Evolutionary conservation across 1,140 invertebrate genomes (phyloP).

Genomic region (Daktulosphaira vitifoliae): DNA sequence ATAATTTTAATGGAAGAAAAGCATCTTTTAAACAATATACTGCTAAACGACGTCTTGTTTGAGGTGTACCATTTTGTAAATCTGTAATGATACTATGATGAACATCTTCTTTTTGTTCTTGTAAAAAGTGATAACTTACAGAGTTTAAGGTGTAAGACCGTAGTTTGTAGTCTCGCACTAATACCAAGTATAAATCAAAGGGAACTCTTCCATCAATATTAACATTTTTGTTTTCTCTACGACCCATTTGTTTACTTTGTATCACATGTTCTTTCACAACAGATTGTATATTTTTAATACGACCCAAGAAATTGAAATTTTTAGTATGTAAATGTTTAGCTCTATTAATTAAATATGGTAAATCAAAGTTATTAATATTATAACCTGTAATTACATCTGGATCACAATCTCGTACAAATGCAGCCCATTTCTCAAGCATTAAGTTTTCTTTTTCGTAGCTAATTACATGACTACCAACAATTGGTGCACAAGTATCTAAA

Average conservation of each 20-base stretch:
- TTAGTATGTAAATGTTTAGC: slow-evolving; percentile 68
- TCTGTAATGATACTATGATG: slow-evolving; percentile 98
- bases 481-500: slow-evolving; percentile 86
- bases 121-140: slow-evolving; percentile 95
- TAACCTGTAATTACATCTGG: slow-evolving; percentile 94
- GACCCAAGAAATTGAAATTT: slow-evolving; percentile 69
- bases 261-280: slow-evolving; percentile 78
- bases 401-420: slow-evolving; percentile 91
- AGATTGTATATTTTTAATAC: slow-evolving; percentile 74
- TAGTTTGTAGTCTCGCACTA: slow-evolving; percentile 94
- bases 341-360: slow-evolving; percentile 90
- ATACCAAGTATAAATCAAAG: slow-evolving; percentile 49
- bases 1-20: slow-evolving; percentile 80
- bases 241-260: slow-evolving; percentile 97
- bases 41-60: slow-evolving; percentile 57
- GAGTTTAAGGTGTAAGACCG: slow-evolving; percentile 98
- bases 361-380: slow-evolving; percentile 99
- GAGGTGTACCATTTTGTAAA: slow-evolving; percentile 50
- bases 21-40: slow-evolving; percentile 99
- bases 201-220: slow-evolving; percentile 74
- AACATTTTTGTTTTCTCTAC: slow-evolving; percentile 88
- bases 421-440: slow-evolving; percentile 80
- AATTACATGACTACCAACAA: slow-evolving; percentile 84
- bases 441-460: slow-evolving; percentile 69
- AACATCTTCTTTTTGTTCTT: slow-evolving; percentile 99